Conservation (phyloP, 1,140 invertebrate species). For the Drosophila sulfurigaster region DNA sequence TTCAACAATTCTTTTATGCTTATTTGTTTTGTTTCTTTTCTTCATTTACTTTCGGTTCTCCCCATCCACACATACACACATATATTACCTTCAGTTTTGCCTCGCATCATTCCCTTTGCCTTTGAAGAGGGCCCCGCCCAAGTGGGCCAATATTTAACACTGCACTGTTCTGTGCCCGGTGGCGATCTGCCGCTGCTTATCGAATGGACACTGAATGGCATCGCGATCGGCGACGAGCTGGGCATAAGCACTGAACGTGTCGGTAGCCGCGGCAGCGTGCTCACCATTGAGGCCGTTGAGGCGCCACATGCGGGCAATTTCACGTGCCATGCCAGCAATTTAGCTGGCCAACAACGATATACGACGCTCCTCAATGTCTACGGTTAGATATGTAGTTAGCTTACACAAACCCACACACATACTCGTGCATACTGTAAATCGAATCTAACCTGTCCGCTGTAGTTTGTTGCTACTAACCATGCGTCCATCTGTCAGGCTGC, state of each 20-base stretch:
- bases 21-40: slow-evolving; percentile 24
- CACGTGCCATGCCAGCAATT: slow-evolving; percentile 89
- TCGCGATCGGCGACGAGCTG: slow-evolving; percentile 82
- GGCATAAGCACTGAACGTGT: slow-evolving; percentile 87
- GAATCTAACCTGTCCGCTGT: slow-evolving; percentile 29
- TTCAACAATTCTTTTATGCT: background rate
- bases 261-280: slow-evolving; percentile 88
- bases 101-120: slow-evolving; percentile 90
- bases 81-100: slow-evolving; percentile 87
- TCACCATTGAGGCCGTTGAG: slow-evolving; percentile 88
- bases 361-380: slow-evolving; percentile 79
- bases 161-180: slow-evolving; percentile 89
- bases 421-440: background rate
- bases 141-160: slow-evolving; percentile 81
- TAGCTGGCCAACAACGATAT: slow-evolving; percentile 86
- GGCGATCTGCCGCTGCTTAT: slow-evolving; percentile 90
- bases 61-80: slow-evolving; percentile 25
- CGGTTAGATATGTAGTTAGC: slow-evolving; percentile 69
- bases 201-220: slow-evolving; percentile 90
- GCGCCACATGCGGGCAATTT: slow-evolving; percentile 88
- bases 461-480: slow-evolving; percentile 56
- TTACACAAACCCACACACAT: slow-evolving; percentile 3
- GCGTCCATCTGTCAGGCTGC: slow-evolving; percentile 45
- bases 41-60: slow-evolving; percentile 46
- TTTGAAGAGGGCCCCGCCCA: slow-evolving; percentile 83